These are phyloP conservation scores for Schizothorax lantsangensis DNA, from an alignment of 2,797 vertebrate species.

Conservation along the genomic window DNA sequence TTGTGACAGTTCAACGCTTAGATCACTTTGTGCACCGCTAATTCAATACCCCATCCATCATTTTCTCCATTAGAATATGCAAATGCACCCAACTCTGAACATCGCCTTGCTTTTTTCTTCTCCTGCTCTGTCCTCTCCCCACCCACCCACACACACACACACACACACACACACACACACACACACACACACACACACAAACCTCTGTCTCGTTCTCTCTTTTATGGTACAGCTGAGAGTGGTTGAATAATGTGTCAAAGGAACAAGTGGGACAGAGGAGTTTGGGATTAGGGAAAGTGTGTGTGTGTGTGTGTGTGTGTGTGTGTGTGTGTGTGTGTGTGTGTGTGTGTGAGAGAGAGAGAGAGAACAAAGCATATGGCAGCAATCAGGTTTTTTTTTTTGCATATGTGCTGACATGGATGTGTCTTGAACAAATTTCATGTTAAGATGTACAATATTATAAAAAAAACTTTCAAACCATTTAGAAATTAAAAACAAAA, in stretches of 20 bases:
- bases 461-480: not conserved
- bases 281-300: not conserved
- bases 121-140: conserved; percentile 13
- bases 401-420: not conserved
- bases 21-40: conserved; percentile 71
- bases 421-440: not conserved
- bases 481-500: not conserved
- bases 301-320: not conserved
- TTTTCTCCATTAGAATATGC: conserved; percentile 77
- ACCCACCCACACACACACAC: not conserved
- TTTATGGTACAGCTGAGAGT: conserved; percentile 33
- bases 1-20: conserved; percentile 68
- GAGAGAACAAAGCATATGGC: conserved; percentile 56
- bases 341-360: not conserved
- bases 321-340: not conserved
- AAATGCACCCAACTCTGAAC: conserved; percentile 65
- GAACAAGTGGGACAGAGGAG: conserved; percentile 50
- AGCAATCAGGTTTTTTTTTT: not conserved
- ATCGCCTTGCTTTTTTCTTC: conserved; percentile 25
- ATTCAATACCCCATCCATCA: conserved; percentile 74
- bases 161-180: conserved; percentile 5
- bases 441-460: not conserved
- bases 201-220: not conserved
- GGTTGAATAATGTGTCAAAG: conserved; percentile 56
- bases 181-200: conserved; percentile 13